These are phyloP conservation scores for Pedionomus torquatus DNA, from an alignment of 2,113 vertebrate species.

Conservation along the genomic window DNA sequence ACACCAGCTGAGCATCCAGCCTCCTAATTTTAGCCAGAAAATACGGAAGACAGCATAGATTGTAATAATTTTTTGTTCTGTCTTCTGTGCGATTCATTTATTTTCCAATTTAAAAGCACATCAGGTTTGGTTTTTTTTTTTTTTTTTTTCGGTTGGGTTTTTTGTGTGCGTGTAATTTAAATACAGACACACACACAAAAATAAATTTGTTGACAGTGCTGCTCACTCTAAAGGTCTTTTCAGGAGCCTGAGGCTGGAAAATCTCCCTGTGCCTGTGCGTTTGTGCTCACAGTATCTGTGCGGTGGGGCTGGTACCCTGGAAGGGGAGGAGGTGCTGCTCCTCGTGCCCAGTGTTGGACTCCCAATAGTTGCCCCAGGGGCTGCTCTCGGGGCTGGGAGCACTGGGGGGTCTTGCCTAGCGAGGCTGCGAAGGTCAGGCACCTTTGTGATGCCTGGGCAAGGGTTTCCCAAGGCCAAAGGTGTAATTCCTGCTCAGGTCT, in stretches of 20 bases:
- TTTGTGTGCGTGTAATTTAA: not conserved
- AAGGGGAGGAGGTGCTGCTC: not conserved
- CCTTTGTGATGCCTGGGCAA: not conserved
- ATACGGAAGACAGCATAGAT: not conserved
- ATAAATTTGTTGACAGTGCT: not conserved
- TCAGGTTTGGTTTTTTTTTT: not conserved
- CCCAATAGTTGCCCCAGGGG: rapidly evolving
- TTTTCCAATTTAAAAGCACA: conserved; percentile 4
- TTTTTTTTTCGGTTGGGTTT: no score
- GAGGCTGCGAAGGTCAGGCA: rapidly evolving
- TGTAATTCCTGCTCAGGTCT: not conserved
- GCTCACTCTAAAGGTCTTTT: not conserved
- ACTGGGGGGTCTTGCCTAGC: not conserved
- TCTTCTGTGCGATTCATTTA: not conserved
- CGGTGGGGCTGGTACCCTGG: not conserved
- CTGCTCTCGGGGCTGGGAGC: not conserved
- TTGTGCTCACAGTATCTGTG: not conserved
- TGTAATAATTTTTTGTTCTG: conserved; percentile 1
- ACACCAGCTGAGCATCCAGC: not conserved
- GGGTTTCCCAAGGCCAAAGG: not conserved
- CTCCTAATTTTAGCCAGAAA: not conserved
- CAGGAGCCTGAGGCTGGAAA: not conserved
- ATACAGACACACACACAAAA: no score
- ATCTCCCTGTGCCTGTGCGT: not conserved
- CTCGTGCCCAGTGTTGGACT: rapidly evolving